Conservation (phyloP, 2,888 invertebrate species). For the Metallyticus violacea region DNA sequence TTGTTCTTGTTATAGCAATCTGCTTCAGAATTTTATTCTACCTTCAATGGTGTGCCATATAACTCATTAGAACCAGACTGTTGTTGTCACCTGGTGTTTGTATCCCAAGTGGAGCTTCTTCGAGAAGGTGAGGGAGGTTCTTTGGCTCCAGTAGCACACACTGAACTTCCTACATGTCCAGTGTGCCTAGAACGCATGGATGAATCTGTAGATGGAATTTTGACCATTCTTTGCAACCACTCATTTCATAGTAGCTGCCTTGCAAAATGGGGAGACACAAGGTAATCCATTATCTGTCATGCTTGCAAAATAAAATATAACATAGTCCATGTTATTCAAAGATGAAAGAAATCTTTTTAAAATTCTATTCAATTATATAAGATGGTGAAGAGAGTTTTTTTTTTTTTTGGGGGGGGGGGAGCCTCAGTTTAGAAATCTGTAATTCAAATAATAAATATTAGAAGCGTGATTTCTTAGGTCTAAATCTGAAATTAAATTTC, state of each 20-base stretch:
- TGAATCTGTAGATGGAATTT: conserved; percentile 94
- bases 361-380: too few species aligned
- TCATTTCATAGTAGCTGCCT: conserved; percentile 95
- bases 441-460: too few species aligned
- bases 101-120: conserved; percentile 86
- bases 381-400: too few species aligned
- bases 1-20: conserved; percentile 61
- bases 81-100: conserved; percentile 92
- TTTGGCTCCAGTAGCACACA: conserved; percentile 64
- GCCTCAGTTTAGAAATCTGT: too few species aligned
- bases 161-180: conserved; percentile 95
- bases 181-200: conserved; percentile 97
- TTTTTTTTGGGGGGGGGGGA: too few species aligned
- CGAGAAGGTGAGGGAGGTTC: conserved; percentile 65
- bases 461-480: too few species aligned
- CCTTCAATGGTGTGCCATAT: conserved; percentile 90
- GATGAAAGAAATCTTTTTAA: too few species aligned
- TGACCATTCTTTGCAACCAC: conserved; percentile 98
- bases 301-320: background rate
- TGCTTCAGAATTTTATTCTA: conserved; percentile 88
- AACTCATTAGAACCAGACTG: conserved; percentile 91
- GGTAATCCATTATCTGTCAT: conserved; percentile 42
- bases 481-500: too few species aligned
- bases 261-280: conserved; percentile 92
- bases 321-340: too few species aligned